Evolutionary conservation across 1,140 invertebrate genomes (phyloP).

Genomic region (Saxidomus purpurata): DNA sequence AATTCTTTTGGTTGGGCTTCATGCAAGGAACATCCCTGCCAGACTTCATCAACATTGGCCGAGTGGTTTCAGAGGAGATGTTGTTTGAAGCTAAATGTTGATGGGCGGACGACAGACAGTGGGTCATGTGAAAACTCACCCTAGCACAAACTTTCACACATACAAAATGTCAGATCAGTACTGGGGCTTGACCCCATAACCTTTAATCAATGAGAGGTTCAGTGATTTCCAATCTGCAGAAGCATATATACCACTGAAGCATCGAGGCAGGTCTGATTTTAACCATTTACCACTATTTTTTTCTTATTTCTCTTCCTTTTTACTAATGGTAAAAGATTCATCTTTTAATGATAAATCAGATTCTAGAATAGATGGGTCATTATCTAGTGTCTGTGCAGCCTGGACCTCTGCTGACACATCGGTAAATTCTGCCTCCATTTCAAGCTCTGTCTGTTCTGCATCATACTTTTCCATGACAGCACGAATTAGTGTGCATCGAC

Average conservation of each 20-base stretch:
- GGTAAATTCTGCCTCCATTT: constrained; percentile 76
- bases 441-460: constrained; percentile 75
- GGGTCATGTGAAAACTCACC: too few species aligned
- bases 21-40: too few species aligned
- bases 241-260: not conserved
- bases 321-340: not conserved
- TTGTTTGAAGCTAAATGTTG: too few species aligned
- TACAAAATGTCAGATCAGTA: not conserved
- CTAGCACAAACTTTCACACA: too few species aligned
- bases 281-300: too few species aligned
- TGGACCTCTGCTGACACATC: constrained; percentile 72
- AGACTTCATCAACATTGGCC: too few species aligned
- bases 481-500: constrained; percentile 75
- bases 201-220: too few species aligned
- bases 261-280: not conserved
- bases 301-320: not conserved
- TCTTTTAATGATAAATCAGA: constrained; percentile 26
- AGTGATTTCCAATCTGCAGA: too few species aligned
- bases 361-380: constrained; percentile 47
- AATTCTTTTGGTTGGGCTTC: too few species aligned
- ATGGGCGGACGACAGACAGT: too few species aligned
- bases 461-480: constrained; percentile 80
- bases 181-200: too few species aligned
- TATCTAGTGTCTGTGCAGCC: constrained; percentile 70
- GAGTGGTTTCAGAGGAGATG: too few species aligned